A percentile compares a stretch with the other conserved stretches of the same genome.
phyloP scores from a whole-genome alignment of 2,797 vertebrate genomes.

The Danio aesculapii region DNA sequence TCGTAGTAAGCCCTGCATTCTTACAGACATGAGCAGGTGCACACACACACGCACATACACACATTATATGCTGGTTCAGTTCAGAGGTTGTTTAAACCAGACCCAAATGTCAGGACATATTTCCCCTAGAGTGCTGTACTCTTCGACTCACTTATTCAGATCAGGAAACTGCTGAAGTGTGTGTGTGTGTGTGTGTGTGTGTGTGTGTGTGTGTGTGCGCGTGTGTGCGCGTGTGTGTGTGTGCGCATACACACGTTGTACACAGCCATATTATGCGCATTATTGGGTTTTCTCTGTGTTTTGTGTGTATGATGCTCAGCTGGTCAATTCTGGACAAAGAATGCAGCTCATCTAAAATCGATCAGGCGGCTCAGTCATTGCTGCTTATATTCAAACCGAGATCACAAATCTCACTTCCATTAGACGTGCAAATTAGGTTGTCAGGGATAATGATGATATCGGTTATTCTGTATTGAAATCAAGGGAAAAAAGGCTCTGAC shows the following conservation, averaged over 20 bases:
- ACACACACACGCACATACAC: too few relatives aligned
- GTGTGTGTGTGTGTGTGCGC: too few relatives aligned
- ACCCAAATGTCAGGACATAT: slow-evolving; percentile 20
- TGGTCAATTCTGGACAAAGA: slow-evolving; percentile 20
- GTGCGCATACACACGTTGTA: neutral
- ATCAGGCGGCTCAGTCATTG: slow-evolving; percentile 18
- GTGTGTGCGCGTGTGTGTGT: neutral
- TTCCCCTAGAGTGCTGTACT: neutral
- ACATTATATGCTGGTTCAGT: neutral
- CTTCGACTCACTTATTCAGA: slow-evolving; percentile 21
- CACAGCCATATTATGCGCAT: neutral
- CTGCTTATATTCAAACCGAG: slow-evolving; percentile 42
- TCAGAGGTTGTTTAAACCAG: neutral
- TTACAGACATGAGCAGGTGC: neutral
- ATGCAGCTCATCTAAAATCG: slow-evolving; percentile 37
- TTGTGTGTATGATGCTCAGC: slow-evolving; percentile 26
- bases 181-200: too few relatives aligned
- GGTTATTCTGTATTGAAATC: slow-evolving; percentile 41
- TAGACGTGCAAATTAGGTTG: slow-evolving; percentile 34
- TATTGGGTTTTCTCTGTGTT: neutral
- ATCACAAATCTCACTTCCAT: slow-evolving; percentile 26
- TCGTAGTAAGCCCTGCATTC: neutral
- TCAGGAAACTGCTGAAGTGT: slow-evolving; percentile 1
- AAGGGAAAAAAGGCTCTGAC: neutral
- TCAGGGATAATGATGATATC: slow-evolving; percentile 46